Evolutionary conservation across 2,888 invertebrate species (phyloP).

Genomic region (Patella caerulea): DNA sequence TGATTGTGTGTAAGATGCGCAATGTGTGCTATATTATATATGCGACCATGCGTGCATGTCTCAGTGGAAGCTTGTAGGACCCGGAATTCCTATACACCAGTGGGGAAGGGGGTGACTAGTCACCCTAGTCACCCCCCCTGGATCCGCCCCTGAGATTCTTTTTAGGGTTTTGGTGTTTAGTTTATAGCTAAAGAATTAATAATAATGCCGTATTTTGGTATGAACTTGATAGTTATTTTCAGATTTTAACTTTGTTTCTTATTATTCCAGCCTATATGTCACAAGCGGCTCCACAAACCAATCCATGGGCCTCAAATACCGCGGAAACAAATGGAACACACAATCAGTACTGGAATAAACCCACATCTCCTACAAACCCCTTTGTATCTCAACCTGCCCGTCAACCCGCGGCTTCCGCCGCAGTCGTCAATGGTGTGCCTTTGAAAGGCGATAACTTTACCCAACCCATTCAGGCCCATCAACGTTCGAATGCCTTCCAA

Average conservation of each 20-base stretch:
- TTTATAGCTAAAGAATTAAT: no score
- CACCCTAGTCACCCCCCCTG: no score
- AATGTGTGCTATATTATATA: no score
- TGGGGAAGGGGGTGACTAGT: no score
- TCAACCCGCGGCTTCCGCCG: not conserved
- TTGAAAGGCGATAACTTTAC: constrained; percentile 17
- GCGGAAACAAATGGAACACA: constrained; percentile 75
- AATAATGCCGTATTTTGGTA: no score
- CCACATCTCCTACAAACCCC: constrained; percentile 32
- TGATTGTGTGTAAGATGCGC: no score
- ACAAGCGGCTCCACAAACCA: constrained; percentile 39
- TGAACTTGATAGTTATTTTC: no score
- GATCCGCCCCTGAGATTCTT: no score
- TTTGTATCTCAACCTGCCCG: constrained; percentile 16
- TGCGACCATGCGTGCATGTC: no score
- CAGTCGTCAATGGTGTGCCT: constrained; percentile 30
- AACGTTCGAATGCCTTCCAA: constrained; percentile 38
- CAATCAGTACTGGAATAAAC: not conserved
- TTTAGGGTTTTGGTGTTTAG: no score
- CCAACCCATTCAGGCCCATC: constrained; percentile 30
- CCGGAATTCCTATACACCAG: no score
- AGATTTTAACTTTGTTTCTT: not conserved
- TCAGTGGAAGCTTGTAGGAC: no score
- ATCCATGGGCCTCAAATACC: constrained; percentile 51
- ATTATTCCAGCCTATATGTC: not conserved